phyloP scores from a whole-genome alignment of 2,888 invertebrate genomes.

The Amblyjoppa proteus region DNA sequence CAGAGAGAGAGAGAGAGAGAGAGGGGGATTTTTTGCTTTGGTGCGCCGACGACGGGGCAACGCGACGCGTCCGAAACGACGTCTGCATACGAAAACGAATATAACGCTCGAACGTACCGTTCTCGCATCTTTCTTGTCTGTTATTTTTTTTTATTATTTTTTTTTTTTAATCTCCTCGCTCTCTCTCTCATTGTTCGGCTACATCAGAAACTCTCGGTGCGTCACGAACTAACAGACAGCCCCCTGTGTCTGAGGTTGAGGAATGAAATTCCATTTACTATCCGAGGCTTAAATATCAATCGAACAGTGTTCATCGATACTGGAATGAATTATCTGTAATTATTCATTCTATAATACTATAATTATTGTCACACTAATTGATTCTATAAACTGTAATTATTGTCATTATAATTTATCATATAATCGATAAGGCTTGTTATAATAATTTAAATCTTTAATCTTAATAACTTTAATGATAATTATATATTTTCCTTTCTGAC shows the following conservation, averaged over 20 bases:
- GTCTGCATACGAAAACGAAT: constrained; percentile 62
- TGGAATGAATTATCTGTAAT: not conserved
- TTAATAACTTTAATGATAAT: too few species aligned
- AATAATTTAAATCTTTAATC: too few species aligned
- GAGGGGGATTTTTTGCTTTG: constrained; percentile 46
- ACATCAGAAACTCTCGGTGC: constrained; percentile 43
- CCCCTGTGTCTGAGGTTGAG: not conserved
- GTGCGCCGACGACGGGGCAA: constrained; percentile 58
- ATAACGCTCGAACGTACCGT: constrained; percentile 24
- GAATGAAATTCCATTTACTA: constrained; percentile 3
- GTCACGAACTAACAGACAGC: constrained; percentile 3
- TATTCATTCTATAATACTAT: too few species aligned
- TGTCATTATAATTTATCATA: too few species aligned
- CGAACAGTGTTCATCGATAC: not conserved
- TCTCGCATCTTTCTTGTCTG: not conserved
- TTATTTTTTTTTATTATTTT: not conserved
- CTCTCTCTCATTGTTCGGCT: constrained; percentile 52
- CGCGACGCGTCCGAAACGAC: constrained; percentile 56
- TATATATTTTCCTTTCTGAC: too few species aligned
- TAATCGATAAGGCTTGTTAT: too few species aligned
- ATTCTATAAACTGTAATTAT: too few species aligned
- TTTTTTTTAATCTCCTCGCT: constrained; percentile 9
- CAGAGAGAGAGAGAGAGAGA: not conserved
- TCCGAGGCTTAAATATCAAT: constrained; percentile 12
- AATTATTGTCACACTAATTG: too few species aligned